Base-by-base conservation (phyloP, 2,113 vertebrate species). In the Bubo scandiacus region DNA sequence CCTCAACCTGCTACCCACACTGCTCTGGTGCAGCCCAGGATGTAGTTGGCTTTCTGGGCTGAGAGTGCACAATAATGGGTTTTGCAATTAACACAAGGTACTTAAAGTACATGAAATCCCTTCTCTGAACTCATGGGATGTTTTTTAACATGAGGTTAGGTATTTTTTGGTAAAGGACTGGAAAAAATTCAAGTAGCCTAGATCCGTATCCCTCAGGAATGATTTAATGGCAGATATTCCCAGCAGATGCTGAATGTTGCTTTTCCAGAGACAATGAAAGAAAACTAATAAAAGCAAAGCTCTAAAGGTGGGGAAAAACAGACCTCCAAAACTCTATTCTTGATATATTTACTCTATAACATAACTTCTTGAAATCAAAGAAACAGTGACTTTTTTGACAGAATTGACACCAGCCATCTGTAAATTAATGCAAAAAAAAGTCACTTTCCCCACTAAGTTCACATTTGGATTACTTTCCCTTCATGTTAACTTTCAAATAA, bases 401-500 rank as follows among this genome's bases (percentile, higher is more conserved):
- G 63, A 89, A 71, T 54, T 49, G 47, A 72, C 70, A 51, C 26
- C 65, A 86, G 11, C 36, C 34, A 57, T 65, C 62, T 13, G 3
- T 90, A 95, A 87, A 84, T n/a, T 75, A 63, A 61, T n/a, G 16
- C 0, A 15, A 38, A 72, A 67, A 32, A 55, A 52, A 75, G 38
- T 27, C 52, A 38, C 70, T 92, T 95, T 80, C 23, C 10, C 11
- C 22, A 23, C 10, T 38, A 92, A 90, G 59, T 85, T 93, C 86
- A 91, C 66, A 81, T 91, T 71, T 63, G 54, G 75, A 40, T 96
- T 86, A 30, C 12, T 87, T 94, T 92, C 55, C 34, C 79, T 91
- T 94, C 65, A 38, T 47, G 70, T 59, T 95, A 80, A 86, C 68
- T 95, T 88, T 92, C 65, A 91, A 88, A 94, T 29, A 49, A 90